Evolutionary conservation across 2,113 vertebrate genomes (phyloP).

Genomic region (Coturnix japonica): DNA sequence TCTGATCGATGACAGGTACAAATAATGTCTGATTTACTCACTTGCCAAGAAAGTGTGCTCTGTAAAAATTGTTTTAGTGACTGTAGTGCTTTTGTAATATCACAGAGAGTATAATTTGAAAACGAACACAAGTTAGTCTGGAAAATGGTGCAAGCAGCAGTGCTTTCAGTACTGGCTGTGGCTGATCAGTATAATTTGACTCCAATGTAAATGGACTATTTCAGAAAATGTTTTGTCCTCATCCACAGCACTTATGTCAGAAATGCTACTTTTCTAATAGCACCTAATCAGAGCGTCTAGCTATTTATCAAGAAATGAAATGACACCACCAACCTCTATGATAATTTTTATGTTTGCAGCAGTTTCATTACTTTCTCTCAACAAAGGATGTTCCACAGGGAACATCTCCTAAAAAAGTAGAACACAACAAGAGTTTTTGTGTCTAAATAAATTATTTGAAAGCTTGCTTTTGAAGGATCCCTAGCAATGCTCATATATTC

Average conservation of each 20-base stretch:
- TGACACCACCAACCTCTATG: background rate
- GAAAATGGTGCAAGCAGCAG: background rate
- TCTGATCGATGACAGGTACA: background rate
- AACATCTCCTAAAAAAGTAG: background rate
- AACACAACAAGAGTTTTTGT: background rate
- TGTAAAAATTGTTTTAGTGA: background rate
- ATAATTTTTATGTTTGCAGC: background rate
- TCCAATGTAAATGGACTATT: background rate
- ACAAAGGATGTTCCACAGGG: too few species aligned
- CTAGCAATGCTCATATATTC: background rate
- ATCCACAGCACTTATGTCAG: background rate
- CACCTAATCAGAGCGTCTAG: background rate
- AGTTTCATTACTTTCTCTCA: background rate
- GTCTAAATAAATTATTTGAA: background rate
- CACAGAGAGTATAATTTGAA: background rate
- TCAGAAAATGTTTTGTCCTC: background rate
- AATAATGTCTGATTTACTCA: background rate
- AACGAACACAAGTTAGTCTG: background rate
- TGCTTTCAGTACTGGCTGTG: background rate
- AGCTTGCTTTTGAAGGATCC: background rate
- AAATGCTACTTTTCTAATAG: background rate
- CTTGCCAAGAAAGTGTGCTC: background rate
- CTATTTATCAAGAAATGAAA: background rate
- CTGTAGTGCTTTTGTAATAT: background rate
- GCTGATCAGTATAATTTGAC: background rate